Conservation (phyloP, 2,797 vertebrate species). For the Darevskia nairensis region DNA sequence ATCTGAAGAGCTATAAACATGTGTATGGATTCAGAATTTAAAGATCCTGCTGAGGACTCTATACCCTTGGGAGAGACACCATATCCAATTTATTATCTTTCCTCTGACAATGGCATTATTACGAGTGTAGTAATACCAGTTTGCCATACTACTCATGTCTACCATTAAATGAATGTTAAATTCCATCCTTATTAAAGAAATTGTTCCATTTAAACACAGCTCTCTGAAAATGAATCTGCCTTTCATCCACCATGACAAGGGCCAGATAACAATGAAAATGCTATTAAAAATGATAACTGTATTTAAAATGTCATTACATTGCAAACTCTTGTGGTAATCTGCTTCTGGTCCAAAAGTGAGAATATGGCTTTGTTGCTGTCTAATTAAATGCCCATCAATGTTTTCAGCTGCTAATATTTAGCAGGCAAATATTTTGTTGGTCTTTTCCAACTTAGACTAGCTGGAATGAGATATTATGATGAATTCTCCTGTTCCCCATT, state of each 20-base stretch:
- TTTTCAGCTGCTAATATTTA: neutral
- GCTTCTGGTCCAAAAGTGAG: slow-evolving; percentile 4
- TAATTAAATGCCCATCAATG: slow-evolving; percentile 8
- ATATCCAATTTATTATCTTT: slow-evolving; percentile 52
- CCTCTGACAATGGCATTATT: slow-evolving; percentile 15
- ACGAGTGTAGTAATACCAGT: slow-evolving; percentile 26
- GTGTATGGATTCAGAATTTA: slow-evolving; percentile 56
- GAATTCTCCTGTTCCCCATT: neutral
- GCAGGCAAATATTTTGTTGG: neutral
- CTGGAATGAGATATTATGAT: neutral
- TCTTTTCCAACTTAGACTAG: neutral
- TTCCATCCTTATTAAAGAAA: slow-evolving; percentile 30
- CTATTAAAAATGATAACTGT: slow-evolving; percentile 35
- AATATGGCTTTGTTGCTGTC: neutral
- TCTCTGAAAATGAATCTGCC: slow-evolving; percentile 33
- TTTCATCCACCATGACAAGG: neutral
- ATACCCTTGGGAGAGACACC: slow-evolving; percentile 54
- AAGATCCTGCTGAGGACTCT: slow-evolving; percentile 49
- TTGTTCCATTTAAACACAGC: slow-evolving; percentile 7
- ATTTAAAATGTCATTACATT: slow-evolving; percentile 24
- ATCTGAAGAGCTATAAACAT: slow-evolving; percentile 65
- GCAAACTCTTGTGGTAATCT: neutral
- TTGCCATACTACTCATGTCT: slow-evolving; percentile 10
- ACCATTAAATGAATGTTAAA: slow-evolving; percentile 28
- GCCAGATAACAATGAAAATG: slow-evolving; percentile 21